A percentile compares a stretch with the other conserved stretches of the same genome.
These are phyloP conservation scores for Machaerirhynchus nigripectus DNA, from an alignment of 2,113 vertebrate species.

Conservation along the genomic window DNA sequence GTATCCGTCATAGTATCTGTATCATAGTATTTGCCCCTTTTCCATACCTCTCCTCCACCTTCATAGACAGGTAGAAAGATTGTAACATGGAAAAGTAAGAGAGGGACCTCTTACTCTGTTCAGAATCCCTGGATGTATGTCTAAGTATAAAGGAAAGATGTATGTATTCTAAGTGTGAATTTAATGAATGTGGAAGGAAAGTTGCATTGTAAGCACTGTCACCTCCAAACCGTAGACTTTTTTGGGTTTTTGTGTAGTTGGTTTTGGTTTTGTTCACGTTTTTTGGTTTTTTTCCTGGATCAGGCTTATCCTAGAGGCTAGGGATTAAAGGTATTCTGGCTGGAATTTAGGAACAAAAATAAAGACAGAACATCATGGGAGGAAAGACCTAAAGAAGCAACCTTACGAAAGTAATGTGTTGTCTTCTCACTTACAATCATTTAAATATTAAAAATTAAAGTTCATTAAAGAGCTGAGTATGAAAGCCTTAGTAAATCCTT, in stretches of 20 bases:
- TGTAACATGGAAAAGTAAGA: background rate
- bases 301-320: fast-evolving
- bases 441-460: background rate
- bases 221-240: background rate
- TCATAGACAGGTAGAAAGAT: background rate
- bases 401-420: background rate
- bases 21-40: background rate
- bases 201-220: background rate
- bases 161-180: background rate
- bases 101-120: background rate
- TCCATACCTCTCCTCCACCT: background rate
- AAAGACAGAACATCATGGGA: background rate
- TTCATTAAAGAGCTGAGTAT: background rate
- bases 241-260: background rate
- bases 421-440: background rate
- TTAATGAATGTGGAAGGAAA: background rate
- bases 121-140: background rate
- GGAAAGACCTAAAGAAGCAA: background rate
- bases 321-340: background rate
- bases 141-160: background rate
- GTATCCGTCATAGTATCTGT: background rate
- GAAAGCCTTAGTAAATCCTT: background rate
- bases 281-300: background rate
- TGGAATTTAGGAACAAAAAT: background rate
- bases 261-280: too few species aligned